A percentile compares a stretch with the other conserved stretches of the same genome.
These are phyloP conservation scores for Lacerta bilineata DNA, from an alignment of 2,797 vertebrate genomes.

Conservation along the genomic window DNA sequence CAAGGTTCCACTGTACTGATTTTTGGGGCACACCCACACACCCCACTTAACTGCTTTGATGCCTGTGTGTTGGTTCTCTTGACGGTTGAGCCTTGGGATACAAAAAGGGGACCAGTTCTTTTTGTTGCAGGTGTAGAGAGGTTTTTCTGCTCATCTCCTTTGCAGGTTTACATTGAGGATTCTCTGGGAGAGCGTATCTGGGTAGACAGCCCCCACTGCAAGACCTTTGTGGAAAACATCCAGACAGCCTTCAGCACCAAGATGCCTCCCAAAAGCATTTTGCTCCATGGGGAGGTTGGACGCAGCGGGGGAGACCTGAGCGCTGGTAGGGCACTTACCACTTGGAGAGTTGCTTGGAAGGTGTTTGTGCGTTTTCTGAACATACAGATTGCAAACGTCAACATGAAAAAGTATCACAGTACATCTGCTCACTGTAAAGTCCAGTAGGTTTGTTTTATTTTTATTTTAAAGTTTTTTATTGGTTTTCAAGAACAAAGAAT, in stretches of 20 bases:
- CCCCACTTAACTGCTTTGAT: neutral
- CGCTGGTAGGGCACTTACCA: slow-evolving; percentile 83
- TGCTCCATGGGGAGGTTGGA: slow-evolving; percentile 90
- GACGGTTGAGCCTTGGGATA: neutral
- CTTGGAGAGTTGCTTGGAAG: fast-evolving
- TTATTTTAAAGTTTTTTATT: too few species aligned
- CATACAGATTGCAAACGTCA: too few species aligned
- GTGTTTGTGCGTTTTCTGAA: too few species aligned
- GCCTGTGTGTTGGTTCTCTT: neutral
- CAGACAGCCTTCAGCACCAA: slow-evolving; percentile 97
- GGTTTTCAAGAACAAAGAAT: too few species aligned
- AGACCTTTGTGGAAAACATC: slow-evolving; percentile 96
- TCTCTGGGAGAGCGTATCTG: slow-evolving; percentile 97
- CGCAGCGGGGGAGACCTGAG: slow-evolving; percentile 93
- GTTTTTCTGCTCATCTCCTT: neutral
- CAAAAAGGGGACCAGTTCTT: neutral
- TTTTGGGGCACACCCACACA: neutral
- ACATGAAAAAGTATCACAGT: too few species aligned
- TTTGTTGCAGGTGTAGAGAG: fast-evolving
- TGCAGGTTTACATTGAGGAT: slow-evolving; percentile 97
- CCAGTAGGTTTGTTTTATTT: too few species aligned
- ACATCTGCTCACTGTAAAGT: too few species aligned
- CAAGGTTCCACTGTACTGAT: too few species aligned
- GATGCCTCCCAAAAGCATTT: slow-evolving; percentile 96
- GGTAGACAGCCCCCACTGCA: slow-evolving; percentile 98